These are phyloP conservation scores for Urosaurus nigricauda DNA, from an alignment of 2,797 vertebrate genomes.

Conservation along the genomic window DNA sequence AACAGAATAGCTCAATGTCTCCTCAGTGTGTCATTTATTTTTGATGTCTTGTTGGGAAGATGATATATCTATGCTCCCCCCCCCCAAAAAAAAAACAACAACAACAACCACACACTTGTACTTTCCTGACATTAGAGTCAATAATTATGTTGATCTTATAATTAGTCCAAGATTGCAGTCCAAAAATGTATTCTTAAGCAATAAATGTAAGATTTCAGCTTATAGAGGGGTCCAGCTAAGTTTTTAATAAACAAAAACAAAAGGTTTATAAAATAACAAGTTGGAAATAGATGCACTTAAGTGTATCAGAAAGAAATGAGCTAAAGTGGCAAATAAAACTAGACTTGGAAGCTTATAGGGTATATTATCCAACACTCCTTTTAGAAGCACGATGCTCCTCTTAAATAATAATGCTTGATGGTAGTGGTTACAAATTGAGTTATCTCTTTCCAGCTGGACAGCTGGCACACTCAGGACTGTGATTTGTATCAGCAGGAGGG, in stretches of 20 bases:
- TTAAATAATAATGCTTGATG: conserved; percentile 13
- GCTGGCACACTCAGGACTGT: not conserved
- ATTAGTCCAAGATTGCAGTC: conserved; percentile 16
- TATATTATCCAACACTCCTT: not conserved
- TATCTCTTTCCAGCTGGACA: conserved; percentile 23
- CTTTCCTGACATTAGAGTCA: conserved; percentile 44
- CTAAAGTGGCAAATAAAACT: not conserved
- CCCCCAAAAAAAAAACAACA: conserved; percentile 13
- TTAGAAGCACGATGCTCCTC: conserved; percentile 10
- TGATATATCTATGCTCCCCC: not conserved
- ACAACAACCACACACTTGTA: not conserved
- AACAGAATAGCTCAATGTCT: conserved; percentile 42
- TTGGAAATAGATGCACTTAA: conserved; percentile 43
- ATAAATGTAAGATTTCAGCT: conserved; percentile 37
- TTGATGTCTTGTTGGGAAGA: conserved; percentile 40
- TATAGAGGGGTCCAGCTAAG: not conserved
- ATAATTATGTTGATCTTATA: conserved; percentile 13
- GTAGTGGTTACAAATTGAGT: conserved; percentile 37
- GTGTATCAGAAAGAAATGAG: not conserved
- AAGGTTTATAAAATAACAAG: conserved; percentile 51
- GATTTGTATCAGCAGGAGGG: conserved; percentile 19
- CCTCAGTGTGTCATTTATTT: conserved; percentile 43
- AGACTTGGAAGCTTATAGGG: not conserved
- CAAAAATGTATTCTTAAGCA: conserved; percentile 26
- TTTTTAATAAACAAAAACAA: conserved; percentile 5